Conservation (phyloP, 2,113 vertebrate genomes). For the Hippocampus mohnikei region DNA sequence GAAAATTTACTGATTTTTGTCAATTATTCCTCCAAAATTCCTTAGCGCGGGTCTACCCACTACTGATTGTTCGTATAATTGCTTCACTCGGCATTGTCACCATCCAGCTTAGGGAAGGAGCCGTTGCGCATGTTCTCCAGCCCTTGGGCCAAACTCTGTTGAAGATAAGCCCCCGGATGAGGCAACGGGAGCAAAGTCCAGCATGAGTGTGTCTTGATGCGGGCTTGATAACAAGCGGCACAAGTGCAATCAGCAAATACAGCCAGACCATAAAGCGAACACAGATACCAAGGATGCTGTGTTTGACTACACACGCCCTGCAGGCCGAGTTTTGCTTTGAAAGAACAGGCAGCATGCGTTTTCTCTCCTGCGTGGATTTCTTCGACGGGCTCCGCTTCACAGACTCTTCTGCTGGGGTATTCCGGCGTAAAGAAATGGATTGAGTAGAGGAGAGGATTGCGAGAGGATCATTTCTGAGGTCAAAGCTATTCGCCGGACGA, state of each 20-base stretch:
- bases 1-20: too few relatives aligned
- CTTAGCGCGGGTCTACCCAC: not conserved
- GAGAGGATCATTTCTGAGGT: not conserved
- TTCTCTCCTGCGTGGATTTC: constrained; percentile 30
- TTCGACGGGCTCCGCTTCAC: not conserved
- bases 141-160: not conserved
- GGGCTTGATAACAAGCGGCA: constrained; percentile 26
- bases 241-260: constrained; percentile 44
- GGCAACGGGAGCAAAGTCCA: constrained; percentile 55
- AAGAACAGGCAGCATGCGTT: not conserved
- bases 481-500: not conserved
- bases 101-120: too few relatives aligned
- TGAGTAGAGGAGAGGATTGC: not conserved
- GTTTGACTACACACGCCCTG: constrained; percentile 13
- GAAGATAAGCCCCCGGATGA: constrained; percentile 8
- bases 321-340: constrained; percentile 33
- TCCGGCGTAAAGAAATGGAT: not conserved
- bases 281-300: constrained; percentile 41
- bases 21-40: too few relatives aligned
- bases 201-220: constrained; percentile 1
- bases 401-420: not conserved
- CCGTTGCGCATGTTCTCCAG: not conserved
- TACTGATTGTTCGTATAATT: not conserved
- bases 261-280: constrained; percentile 38
- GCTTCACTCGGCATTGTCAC: not conserved